Evolutionary conservation across 2,888 invertebrate genomes (phyloP).

Genomic region (Choreutis nemorana): DNA sequence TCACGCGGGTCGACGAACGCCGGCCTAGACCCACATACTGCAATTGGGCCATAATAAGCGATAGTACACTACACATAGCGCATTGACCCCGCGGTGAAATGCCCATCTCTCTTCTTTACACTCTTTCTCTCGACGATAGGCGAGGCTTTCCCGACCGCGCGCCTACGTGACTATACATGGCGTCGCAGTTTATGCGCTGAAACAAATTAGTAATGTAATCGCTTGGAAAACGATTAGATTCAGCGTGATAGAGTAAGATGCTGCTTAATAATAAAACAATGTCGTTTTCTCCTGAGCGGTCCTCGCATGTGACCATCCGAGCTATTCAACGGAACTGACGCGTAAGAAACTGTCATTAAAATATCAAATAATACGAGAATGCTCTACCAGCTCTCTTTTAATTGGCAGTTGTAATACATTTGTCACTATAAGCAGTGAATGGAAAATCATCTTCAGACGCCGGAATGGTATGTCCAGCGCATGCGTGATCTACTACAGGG

Average conservation of each 20-base stretch:
- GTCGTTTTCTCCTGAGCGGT: constrained; percentile 32
- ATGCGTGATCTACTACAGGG: constrained; percentile 27
- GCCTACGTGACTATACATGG: not conserved
- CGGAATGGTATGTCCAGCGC: constrained; percentile 14
- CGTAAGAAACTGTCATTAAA: constrained; percentile 51
- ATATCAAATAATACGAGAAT: constrained; percentile 44
- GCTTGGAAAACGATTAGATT: too few species aligned
- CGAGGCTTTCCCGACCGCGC: constrained; percentile 42
- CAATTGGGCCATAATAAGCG: constrained; percentile 39
- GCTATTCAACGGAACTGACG: constrained; percentile 56
- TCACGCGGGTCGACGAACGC: constrained; percentile 64
- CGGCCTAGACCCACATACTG: constrained; percentile 66
- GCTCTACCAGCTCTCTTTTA: constrained; percentile 27
- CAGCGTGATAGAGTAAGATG: too few species aligned
- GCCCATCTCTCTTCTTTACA: constrained; percentile 60
- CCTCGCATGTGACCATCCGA: constrained; percentile 54
- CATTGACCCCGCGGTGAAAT: constrained; percentile 64
- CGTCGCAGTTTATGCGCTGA: not conserved
- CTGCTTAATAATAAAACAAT: too few species aligned
- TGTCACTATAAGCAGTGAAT: constrained; percentile 11
- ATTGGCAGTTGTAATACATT: too few species aligned
- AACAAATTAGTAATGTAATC: too few species aligned
- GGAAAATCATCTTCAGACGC: not conserved
- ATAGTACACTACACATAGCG: constrained; percentile 62
- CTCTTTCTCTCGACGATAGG: constrained; percentile 55